A percentile compares a stretch with the other conserved stretches of the same genome.
These are phyloP conservation scores for Otis tarda DNA, from an alignment of 2,113 vertebrate genomes.

Conservation along the genomic window DNA sequence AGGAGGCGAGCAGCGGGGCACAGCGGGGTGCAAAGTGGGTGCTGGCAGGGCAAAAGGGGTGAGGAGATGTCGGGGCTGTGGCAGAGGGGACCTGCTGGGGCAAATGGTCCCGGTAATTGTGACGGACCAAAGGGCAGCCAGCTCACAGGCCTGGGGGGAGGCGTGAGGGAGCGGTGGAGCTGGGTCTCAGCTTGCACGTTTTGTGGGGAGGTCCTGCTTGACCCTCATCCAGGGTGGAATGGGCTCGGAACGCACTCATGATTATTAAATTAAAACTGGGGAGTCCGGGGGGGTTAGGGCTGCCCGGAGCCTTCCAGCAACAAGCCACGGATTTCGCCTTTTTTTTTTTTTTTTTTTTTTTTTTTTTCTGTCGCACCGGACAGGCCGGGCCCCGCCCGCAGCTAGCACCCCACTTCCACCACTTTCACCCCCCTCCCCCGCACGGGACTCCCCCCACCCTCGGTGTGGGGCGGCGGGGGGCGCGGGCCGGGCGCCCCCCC, in stretches of 20 bases:
- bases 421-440: too few relatives aligned
- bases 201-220: not conserved
- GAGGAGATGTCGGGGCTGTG: not conserved
- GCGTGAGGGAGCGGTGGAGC: not conserved
- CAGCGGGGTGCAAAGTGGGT: fast-evolving
- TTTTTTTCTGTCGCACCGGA: too few relatives aligned
- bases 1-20: not conserved
- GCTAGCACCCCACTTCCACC: too few relatives aligned
- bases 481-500: too few relatives aligned
- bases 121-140: fast-evolving
- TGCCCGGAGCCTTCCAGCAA: not conserved
- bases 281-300: too few relatives aligned
- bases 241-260: too few relatives aligned
- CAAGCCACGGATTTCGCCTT: not conserved
- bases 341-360: not conserved
- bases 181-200: not conserved
- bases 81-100: not conserved
- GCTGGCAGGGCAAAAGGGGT: not conserved
- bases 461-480: too few relatives aligned
- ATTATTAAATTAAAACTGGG: too few relatives aligned
- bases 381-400: too few relatives aligned
- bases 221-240: not conserved
- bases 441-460: too few relatives aligned
- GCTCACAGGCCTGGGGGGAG: fast-evolving
- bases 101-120: not conserved